Percentiles rank a stretch among this genome's conserved stretches.
phyloP scores from a whole-genome alignment of 2,888 invertebrate species.

The Lithosia quadra region DNA sequence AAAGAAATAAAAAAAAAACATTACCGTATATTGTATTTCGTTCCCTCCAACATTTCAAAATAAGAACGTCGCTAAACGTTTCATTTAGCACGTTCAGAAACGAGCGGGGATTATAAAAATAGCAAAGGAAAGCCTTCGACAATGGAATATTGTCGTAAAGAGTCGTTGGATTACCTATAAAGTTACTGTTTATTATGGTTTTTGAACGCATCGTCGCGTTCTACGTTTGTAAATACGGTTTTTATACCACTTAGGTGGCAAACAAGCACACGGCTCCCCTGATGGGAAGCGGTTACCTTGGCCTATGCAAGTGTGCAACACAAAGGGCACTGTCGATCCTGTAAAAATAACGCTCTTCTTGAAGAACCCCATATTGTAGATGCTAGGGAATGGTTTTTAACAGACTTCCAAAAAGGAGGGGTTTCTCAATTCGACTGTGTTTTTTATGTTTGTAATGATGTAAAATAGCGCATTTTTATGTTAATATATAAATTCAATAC shows the following conservation, averaged over 20 bases:
- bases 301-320: too few relatives aligned
- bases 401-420: too few relatives aligned
- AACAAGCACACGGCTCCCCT: too few relatives aligned
- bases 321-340: too few relatives aligned
- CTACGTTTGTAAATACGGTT: conserved; percentile 51
- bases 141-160: conserved; percentile 80
- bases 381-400: too few relatives aligned
- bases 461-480: conserved; percentile 18
- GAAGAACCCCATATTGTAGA: too few relatives aligned
- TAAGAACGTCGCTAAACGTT: conserved; percentile 50
- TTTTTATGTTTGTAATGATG: too few relatives aligned
- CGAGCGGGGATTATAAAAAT: conserved; percentile 61
- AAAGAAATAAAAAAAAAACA: conserved; percentile 27
- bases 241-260: too few relatives aligned
- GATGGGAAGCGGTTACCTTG: too few relatives aligned
- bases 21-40: conserved; percentile 33
- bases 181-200: conserved; percentile 76
- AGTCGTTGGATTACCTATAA: conserved; percentile 67
- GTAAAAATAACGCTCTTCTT: too few relatives aligned
- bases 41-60: conserved; percentile 48
- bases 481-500: background rate
- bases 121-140: conserved; percentile 67
- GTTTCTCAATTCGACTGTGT: too few relatives aligned
- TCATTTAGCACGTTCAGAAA: conserved; percentile 58
- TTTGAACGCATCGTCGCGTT: conserved; percentile 62